Evolutionary conservation across 1,140 invertebrate species (phyloP).

Genomic region (Protaetia brevitarsis): DNA sequence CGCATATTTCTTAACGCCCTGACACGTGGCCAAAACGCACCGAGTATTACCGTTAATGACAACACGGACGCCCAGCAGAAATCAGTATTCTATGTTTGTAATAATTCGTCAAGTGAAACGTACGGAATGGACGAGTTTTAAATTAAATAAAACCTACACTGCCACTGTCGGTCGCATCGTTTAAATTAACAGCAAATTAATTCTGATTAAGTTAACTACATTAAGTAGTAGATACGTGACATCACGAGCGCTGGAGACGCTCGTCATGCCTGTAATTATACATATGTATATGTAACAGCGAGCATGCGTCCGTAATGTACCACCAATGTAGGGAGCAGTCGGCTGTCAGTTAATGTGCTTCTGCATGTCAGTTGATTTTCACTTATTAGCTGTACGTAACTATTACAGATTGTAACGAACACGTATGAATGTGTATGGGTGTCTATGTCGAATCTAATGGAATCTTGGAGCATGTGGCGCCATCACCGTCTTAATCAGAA

Average conservation of each 20-base stretch:
- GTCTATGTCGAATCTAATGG: too few relatives aligned
- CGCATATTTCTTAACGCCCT: too few relatives aligned
- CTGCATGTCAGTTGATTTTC: not conserved
- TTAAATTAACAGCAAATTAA: slow-evolving; percentile 44
- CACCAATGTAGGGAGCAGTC: too few relatives aligned
- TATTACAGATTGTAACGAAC: too few relatives aligned
- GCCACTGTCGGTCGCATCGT: slow-evolving; percentile 33
- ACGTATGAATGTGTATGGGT: too few relatives aligned
- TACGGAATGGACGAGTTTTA: slow-evolving; percentile 23
- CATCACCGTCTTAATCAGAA: too few relatives aligned
- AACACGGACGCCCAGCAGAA: too few relatives aligned
- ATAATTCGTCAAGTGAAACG: slow-evolving; percentile 9
- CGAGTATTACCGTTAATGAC: too few relatives aligned
- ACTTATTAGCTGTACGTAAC: too few relatives aligned
- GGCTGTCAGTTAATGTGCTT: not conserved
- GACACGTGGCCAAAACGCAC: too few relatives aligned
- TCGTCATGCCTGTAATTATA: slow-evolving; percentile 36
- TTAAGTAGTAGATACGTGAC: slow-evolving; percentile 40
- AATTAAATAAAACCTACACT: slow-evolving; percentile 37
- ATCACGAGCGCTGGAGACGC: slow-evolving; percentile 33
- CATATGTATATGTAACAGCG: not conserved
- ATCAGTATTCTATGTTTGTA: not conserved
- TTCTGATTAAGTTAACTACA: slow-evolving; percentile 45
- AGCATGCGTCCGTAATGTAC: not conserved
- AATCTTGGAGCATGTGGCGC: too few relatives aligned